These are phyloP conservation scores for Ridgeia piscesae DNA, from an alignment of 1,140 invertebrate species.

Conservation along the genomic window DNA sequence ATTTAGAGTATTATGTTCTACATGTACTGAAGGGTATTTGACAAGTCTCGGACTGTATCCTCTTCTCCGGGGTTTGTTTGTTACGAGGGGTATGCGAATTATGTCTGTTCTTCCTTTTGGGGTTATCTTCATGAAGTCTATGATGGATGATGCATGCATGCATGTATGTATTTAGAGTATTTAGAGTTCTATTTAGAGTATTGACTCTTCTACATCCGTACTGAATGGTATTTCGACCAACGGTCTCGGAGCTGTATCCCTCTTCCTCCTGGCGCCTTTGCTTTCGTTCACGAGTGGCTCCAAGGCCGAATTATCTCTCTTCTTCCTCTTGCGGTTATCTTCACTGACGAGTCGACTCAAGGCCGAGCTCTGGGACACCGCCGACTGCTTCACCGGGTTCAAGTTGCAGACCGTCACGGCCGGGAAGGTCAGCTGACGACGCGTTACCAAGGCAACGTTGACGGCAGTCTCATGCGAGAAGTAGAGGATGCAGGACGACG, in stretches of 20 bases:
- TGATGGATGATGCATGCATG: too few species aligned
- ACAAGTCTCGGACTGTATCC: too few species aligned
- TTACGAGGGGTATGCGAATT: too few species aligned
- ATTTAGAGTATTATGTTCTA: too few species aligned
- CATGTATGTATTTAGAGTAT: too few species aligned
- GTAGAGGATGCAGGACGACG: not conserved
- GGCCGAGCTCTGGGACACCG: not conserved
- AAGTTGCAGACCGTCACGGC: slow-evolving; percentile 28
- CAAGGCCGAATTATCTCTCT: not conserved
- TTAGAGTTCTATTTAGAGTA: not conserved
- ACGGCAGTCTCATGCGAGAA: slow-evolving; percentile 17
- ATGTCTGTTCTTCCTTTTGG: too few species aligned
- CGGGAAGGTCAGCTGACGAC: slow-evolving; percentile 23
- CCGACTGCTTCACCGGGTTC: slow-evolving; percentile 26
- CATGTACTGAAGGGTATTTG: too few species aligned
- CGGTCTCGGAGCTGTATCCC: not conserved
- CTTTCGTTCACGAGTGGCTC: not conserved
- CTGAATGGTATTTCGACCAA: not conserved
- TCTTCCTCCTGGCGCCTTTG: not conserved
- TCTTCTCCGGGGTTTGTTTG: too few species aligned
- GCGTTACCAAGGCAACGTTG: not conserved
- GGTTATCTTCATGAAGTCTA: too few species aligned
- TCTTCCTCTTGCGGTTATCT: not conserved
- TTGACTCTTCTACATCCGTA: not conserved
- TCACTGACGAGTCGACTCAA: not conserved